Conservation (phyloP, 1,140 invertebrate genomes). For the Drosophila equinoxialis region DNA sequence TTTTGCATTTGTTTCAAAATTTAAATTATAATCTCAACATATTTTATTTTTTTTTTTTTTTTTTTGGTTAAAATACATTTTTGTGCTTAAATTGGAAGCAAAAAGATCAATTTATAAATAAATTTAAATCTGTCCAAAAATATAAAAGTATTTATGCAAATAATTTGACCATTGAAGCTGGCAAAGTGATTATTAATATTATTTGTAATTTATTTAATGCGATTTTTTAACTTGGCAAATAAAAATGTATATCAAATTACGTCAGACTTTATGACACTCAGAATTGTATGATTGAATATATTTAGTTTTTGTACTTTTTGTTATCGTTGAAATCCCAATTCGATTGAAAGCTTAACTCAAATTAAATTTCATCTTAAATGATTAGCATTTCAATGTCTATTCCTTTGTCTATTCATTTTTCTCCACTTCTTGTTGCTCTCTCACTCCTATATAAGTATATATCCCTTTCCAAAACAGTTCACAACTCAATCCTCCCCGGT, state of each 20-base stretch:
- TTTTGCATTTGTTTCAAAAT: neutral
- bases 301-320: neutral
- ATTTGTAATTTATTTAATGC: constrained; percentile 48
- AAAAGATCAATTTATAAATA: neutral
- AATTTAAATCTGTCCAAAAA: neutral
- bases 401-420: constrained; percentile 43
- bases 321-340: neutral
- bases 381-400: constrained; percentile 52
- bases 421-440: constrained; percentile 6
- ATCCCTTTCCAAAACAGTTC: neutral
- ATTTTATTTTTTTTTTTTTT: neutral
- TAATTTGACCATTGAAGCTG: neutral
- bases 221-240: constrained; percentile 34
- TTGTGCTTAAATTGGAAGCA: neutral
- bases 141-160: constrained; percentile 11
- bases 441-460: neutral
- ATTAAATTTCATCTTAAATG: constrained; percentile 53
- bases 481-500: too few species aligned
- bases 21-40: neutral
- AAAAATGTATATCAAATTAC: constrained; percentile 23
- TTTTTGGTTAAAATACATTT: neutral
- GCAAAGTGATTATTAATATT: constrained; percentile 21
- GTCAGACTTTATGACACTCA: neutral
- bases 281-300: neutral
- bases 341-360: constrained; percentile 40